These are phyloP conservation scores for Oophaga pumilio DNA, from an alignment of 2,113 vertebrate species.

Conservation along the genomic window DNA sequence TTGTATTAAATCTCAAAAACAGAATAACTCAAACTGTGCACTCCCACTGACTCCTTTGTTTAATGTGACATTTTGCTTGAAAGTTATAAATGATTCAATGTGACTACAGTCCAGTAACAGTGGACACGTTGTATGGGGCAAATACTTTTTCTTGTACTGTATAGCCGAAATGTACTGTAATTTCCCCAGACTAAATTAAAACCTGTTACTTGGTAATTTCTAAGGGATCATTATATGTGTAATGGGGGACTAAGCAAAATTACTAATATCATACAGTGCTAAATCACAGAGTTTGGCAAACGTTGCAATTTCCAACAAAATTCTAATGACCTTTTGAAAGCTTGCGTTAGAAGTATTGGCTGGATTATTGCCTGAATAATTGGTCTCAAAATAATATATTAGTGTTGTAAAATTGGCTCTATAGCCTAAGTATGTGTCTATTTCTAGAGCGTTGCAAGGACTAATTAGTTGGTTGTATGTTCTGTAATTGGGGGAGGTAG, in stretches of 20 bases:
- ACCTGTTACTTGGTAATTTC: background rate
- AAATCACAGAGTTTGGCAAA: background rate
- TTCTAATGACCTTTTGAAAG: background rate
- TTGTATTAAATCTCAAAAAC: too few relatives aligned
- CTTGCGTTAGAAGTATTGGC: background rate
- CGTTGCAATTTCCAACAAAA: conserved; percentile 1
- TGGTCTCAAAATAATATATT: conserved; percentile 3
- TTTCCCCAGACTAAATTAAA: too few relatives aligned
- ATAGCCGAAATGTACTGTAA: too few relatives aligned
- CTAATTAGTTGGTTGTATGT: conserved; percentile 41
- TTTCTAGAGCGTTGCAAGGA: conserved; percentile 2
- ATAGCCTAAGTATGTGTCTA: background rate
- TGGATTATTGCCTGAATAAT: conserved; percentile 7
- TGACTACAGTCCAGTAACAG: too few relatives aligned
- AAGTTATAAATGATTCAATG: too few relatives aligned
- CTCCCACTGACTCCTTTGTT: too few relatives aligned
- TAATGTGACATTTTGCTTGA: too few relatives aligned
- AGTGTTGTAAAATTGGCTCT: conserved; percentile 14
- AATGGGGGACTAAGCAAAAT: background rate
- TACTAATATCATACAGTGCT: too few relatives aligned
- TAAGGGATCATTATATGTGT: background rate
- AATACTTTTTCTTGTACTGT: too few relatives aligned
- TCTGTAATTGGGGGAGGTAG: conserved; percentile 1
- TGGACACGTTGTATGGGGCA: too few relatives aligned
- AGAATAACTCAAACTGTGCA: too few relatives aligned